Evolutionary conservation across 2,797 vertebrate genomes (phyloP), one percentile per base, ranked within the genome.

Genomic region (Buceros bicornis): DNA sequence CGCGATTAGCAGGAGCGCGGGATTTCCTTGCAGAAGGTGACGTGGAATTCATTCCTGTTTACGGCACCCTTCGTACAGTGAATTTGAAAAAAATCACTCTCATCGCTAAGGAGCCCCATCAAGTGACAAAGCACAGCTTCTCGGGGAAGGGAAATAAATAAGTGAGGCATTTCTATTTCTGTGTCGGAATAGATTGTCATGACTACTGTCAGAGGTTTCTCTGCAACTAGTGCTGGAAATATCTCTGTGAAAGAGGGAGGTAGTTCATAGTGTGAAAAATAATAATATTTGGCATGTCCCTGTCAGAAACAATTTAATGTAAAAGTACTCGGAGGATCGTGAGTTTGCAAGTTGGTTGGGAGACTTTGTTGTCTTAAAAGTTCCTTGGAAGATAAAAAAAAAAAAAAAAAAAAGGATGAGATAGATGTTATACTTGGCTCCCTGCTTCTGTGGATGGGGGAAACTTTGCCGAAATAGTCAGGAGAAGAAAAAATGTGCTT

Each of bases 221-320:
- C 87, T 92, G 61, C 80, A 95, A 58, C 90, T 82, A 40, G 80
- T 29, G 87, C 67, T 91, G 78, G 69, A 94, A 94, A 72, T 89
- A 88, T 26, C 92, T 95, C 84, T 90, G 89, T 0, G 16, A 84
- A 80, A 95, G 84, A 76, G 69, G 92, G 86, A 87, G 90, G 70
- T 93, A 77, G 81, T 90, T 92, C 73, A 2, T 6, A 61, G 87
- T 88, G 82, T 93, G 91, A 96, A 95, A 95, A 97, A 96, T 97
- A 96, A 96, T 94, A 96, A 96, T 95, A 93, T 97, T 97, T 97
- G 96, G 92, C 93, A 85, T 92, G 82, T 97, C 74, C 61, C 90
- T 96, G 92, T 96, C 95, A 94, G 82, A 95, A 94, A 76, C 90
- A 92, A 94, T 95, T 91, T 91, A 81, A 87, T 87, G 58, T 89